Evolutionary conservation across 2,888 invertebrate species (phyloP).

Genomic region (Cephalotes varians): DNA sequence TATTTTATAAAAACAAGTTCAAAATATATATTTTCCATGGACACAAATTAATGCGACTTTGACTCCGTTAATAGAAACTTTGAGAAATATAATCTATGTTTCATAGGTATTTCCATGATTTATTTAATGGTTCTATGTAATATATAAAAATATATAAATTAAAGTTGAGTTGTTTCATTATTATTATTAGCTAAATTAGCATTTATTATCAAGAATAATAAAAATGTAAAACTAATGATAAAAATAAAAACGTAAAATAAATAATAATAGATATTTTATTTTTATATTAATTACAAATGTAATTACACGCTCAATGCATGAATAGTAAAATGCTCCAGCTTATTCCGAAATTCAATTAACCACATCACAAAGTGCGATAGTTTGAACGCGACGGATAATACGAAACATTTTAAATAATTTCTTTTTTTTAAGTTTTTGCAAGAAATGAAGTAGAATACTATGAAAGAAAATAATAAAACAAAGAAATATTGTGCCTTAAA

Average conservation of each 20-base stretch:
- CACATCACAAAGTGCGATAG: not conserved
- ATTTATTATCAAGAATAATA: not conserved
- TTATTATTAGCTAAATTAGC: not conserved
- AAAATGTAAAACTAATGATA: not conserved
- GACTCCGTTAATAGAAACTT: no score
- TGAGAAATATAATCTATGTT: no score
- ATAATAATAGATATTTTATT: not conserved
- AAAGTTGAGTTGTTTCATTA: not conserved
- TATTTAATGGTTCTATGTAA: not conserved
- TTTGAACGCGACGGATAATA: not conserved
- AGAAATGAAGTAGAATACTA: not conserved
- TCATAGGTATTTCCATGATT: not conserved
- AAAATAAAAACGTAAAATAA: not conserved
- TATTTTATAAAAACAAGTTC: no score
- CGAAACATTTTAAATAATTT: not conserved
- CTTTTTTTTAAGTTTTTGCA: not conserved
- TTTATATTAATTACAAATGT: not conserved
- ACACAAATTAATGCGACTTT: no score
- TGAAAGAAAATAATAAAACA: not conserved
- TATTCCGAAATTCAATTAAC: not conserved
- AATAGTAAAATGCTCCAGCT: not conserved
- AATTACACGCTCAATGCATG: not conserved
- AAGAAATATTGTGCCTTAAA: not conserved
- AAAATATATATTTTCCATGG: no score
- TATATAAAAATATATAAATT: not conserved